Evolutionary conservation across 2,888 invertebrate genomes (phyloP), one percentile per base, ranked within the genome.

Genomic region (Pristionchus arcanus): DNA sequence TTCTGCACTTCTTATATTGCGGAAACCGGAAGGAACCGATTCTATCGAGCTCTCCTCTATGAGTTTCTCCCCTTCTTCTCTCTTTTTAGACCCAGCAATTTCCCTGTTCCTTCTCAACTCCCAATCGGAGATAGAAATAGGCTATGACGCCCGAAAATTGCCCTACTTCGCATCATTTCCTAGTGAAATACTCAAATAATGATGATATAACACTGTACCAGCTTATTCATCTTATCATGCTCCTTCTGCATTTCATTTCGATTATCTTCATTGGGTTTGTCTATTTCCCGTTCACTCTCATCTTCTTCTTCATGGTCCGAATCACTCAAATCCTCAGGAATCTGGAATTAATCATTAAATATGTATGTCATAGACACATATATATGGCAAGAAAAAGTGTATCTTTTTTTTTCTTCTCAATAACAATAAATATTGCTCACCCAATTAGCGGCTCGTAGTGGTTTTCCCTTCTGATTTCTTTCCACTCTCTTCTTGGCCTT

Each of bases 11-110:
- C 74, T 74, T 31, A 15, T 16, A 28, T 2, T 11, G 37, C 74
- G 81, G 81, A 42, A 53, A 81, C 81, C n/a, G 81, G 81, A 81
- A 81, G 49, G 81, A 49, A 49, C 49, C 81, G 81, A 81, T 81
- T 81, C n/a, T 2, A 28, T 42, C 81, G n/a, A 37, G 34, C 53
- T 81, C n/a, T 31, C 42, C 49, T 77, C 49, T 25, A 28, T n/a
- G 49, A 81, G 81, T 81, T 49, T 81, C 49, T 53, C 81, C 37
- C 81, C 81, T 31, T 42, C 37, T 49, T 81, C 81, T 42, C 42
- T 81, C 49, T 81, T 53, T n/a, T 81, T 42, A 21, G 37, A 15
- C 4, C 21, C 28, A 0, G 81, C 49, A 42, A 81, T 81, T 53
- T 81, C 28, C 25, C 37, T 7, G 74, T 77, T 37, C 74, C 42